Percentiles rank a stretch among this genome's conserved stretches.
Conservation (phyloP, 1,140 invertebrate genomes). For the Anthonomus grandis region DNA sequence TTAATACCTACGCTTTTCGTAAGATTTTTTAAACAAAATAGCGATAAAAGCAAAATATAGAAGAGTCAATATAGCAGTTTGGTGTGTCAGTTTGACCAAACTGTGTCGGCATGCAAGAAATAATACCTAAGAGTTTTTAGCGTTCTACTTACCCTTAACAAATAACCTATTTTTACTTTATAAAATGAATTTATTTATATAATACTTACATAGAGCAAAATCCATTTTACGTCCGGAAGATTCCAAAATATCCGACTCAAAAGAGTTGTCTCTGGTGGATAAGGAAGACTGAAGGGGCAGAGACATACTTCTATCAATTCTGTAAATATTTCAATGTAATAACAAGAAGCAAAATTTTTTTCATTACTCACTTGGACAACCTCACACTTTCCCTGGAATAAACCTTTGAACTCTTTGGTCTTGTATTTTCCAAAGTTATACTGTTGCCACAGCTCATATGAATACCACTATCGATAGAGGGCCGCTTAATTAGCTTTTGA, state of each 20-base stretch:
- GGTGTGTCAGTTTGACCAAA: constrained; percentile 32
- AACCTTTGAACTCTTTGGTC: constrained; percentile 39
- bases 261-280: constrained; percentile 50
- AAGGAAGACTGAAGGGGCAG: constrained; percentile 54
- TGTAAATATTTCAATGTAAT: constrained; percentile 36
- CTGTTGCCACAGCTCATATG: constrained; percentile 62
- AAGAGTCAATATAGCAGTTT: too few species aligned
- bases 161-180: too few species aligned
- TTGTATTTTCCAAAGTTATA: constrained; percentile 12
- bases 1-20: too few species aligned
- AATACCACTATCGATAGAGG: constrained; percentile 82
- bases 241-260: constrained; percentile 48
- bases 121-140: too few species aligned
- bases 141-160: too few species aligned
- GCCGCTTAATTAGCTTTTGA: constrained; percentile 66
- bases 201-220: constrained; percentile 67
- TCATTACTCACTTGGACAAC: constrained; percentile 53
- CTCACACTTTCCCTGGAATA: constrained; percentile 46
- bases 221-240: constrained; percentile 59
- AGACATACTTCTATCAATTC: constrained; percentile 66
- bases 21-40: too few species aligned
- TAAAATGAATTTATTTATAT: too few species aligned
- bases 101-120: constrained; percentile 21
- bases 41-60: too few species aligned
- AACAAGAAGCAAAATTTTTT: too few species aligned